A percentile compares a stretch with the other conserved stretches of the same genome.
Evolutionary conservation across 2,888 invertebrate genomes (phyloP).

Genomic region (Halictus quadricinctus): DNA sequence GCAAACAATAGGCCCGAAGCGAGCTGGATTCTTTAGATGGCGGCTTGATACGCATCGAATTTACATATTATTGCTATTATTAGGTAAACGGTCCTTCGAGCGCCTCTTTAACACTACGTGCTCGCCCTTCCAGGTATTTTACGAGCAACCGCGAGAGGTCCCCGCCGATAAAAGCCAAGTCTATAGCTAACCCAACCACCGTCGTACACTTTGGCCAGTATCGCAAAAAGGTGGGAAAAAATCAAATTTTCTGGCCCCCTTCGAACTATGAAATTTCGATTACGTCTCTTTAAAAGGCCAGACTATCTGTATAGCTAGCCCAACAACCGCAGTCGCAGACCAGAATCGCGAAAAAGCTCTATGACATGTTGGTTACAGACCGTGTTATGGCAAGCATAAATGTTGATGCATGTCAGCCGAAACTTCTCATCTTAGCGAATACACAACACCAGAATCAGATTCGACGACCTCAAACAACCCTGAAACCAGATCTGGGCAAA

Average conservation of each 20-base stretch:
- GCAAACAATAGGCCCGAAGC: slow-evolving; percentile 80
- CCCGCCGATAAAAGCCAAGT: slow-evolving; percentile 68
- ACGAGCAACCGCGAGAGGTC: slow-evolving; percentile 71
- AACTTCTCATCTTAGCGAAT: no score
- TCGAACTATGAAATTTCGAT: not conserved
- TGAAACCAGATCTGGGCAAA: not conserved
- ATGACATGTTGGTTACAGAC: no score
- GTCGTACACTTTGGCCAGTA: slow-evolving; percentile 1
- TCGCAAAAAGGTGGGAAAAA: not conserved
- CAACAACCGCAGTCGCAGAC: slow-evolving; percentile 50
- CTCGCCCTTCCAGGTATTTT: slow-evolving; percentile 76
- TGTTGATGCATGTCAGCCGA: not conserved
- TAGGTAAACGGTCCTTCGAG: slow-evolving; percentile 81
- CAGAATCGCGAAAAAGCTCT: no score
- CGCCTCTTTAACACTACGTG: slow-evolving; percentile 78
- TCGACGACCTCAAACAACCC: not conserved
- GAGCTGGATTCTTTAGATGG: slow-evolving; percentile 80
- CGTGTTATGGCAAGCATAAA: not conserved
- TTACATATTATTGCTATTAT: slow-evolving; percentile 82
- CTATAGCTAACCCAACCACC: slow-evolving; percentile 56
- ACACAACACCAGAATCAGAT: not conserved
- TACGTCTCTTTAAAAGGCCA: not conserved
- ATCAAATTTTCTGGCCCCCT: not conserved
- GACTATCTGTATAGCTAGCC: slow-evolving; percentile 20
- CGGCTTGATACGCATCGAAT: slow-evolving; percentile 81